These are phyloP conservation scores for Acromyrmex heyeri DNA, from an alignment of 1,140 invertebrate species.

Conservation along the genomic window DNA sequence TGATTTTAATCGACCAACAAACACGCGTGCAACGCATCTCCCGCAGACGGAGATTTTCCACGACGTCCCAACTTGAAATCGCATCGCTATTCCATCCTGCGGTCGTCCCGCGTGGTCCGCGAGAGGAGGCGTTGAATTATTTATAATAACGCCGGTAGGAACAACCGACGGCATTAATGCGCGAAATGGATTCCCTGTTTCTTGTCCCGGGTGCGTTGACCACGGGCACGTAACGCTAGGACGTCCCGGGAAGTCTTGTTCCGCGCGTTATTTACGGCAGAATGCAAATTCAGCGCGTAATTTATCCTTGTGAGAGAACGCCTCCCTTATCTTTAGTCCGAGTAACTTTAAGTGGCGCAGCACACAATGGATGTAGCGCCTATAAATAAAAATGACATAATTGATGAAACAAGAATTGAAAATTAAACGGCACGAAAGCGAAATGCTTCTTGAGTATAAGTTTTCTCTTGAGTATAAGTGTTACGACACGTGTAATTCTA, in stretches of 20 bases:
- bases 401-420: too few species aligned
- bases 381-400: neutral
- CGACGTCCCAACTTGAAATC: conserved; percentile 16
- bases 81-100: conserved; percentile 33
- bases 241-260: neutral
- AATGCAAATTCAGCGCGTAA: conserved; percentile 41
- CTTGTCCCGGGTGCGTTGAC: conserved; percentile 31
- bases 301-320: conserved; percentile 17
- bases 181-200: conserved; percentile 39
- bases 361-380: neutral
- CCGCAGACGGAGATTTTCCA: neutral
- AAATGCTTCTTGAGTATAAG: neutral
- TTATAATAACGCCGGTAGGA: conserved; percentile 49
- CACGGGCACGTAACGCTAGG: conserved; percentile 17
- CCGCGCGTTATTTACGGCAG: conserved; percentile 17
- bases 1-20: conserved; percentile 20
- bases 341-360: neutral
- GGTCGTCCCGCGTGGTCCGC: neutral
- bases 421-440: neutral
- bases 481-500: neutral
- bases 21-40: conserved; percentile 27
- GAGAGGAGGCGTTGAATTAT: conserved; percentile 51
- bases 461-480: neutral
- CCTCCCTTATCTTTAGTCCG: neutral
- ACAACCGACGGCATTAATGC: conserved; percentile 41